Evolutionary conservation across 2,113 vertebrate genomes (phyloP).

Genomic region (Entomyzon cyanotis): DNA sequence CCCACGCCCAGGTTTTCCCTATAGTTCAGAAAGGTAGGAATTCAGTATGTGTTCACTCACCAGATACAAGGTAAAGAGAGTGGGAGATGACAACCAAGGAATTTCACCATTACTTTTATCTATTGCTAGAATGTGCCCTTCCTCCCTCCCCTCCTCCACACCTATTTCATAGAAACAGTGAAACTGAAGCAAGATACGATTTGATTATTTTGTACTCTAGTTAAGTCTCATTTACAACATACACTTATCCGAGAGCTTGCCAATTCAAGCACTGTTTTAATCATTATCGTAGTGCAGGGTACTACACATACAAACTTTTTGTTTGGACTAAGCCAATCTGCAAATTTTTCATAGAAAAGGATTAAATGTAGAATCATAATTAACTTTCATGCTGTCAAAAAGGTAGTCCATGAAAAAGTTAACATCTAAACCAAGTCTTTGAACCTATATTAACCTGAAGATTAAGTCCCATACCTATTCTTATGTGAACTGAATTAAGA

Average conservation of each 20-base stretch:
- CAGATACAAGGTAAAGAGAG: not conserved
- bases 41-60: not conserved
- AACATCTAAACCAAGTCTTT: not conserved
- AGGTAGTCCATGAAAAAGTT: not conserved
- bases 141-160: too few relatives aligned
- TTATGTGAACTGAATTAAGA: not conserved
- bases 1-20: not conserved
- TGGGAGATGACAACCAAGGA: not conserved
- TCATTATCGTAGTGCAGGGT: not conserved
- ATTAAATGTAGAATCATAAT: not conserved
- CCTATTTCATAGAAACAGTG: not conserved
- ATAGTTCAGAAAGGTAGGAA: not conserved
- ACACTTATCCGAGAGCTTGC: not conserved
- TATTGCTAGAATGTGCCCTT: not conserved
- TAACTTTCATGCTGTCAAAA: not conserved
- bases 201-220: not conserved
- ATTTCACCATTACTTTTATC: not conserved
- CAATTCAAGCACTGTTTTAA: not conserved
- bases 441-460: not conserved
- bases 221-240: not conserved
- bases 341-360: not conserved
- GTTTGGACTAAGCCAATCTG: not conserved
- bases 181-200: not conserved
- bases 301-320: not conserved
- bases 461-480: not conserved